phyloP scores from a whole-genome alignment of 2,888 invertebrate genomes.

The Rhynchonema sp. region DNA sequence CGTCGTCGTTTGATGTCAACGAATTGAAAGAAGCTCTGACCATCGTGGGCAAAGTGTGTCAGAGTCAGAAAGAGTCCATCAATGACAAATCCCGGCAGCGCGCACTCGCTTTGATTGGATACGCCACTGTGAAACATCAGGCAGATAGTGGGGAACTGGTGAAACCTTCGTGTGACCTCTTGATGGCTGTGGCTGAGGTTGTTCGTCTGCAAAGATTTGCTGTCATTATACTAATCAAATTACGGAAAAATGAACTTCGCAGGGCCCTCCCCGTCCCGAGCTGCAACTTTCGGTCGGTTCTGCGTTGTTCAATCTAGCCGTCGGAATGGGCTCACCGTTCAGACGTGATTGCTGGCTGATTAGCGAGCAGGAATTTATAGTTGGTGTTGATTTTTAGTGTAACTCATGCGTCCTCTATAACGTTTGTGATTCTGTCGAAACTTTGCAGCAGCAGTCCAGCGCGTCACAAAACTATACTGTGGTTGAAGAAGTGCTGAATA shows the following conservation, averaged over 20 bases:
- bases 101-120: not conserved
- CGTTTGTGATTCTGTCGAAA: too few relatives aligned
- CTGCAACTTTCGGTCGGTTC: not conserved
- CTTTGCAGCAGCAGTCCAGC: too few relatives aligned
- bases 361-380: not conserved
- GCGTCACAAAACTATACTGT: too few relatives aligned
- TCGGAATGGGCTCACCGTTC: not conserved
- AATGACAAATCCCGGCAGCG: not conserved
- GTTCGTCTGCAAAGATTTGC: too few relatives aligned
- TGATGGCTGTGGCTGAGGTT: not conserved
- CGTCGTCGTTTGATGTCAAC: too few relatives aligned
- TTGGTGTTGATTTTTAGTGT: not conserved
- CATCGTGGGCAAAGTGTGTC: not conserved
- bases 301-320: not conserved
- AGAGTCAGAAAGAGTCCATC: not conserved
- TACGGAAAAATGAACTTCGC: not conserved
- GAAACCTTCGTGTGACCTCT: not conserved
- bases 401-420: not conserved
- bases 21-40: not conserved
- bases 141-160: not conserved
- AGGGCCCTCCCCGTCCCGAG: not conserved
- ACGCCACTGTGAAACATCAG: not conserved
- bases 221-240: too few relatives aligned
- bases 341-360: not conserved
- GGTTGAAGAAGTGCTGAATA: not conserved